Evolutionary conservation across 2,797 vertebrate species (phyloP), one percentile per base, ranked within the genome.

Genomic region (Botia almorhae): DNA sequence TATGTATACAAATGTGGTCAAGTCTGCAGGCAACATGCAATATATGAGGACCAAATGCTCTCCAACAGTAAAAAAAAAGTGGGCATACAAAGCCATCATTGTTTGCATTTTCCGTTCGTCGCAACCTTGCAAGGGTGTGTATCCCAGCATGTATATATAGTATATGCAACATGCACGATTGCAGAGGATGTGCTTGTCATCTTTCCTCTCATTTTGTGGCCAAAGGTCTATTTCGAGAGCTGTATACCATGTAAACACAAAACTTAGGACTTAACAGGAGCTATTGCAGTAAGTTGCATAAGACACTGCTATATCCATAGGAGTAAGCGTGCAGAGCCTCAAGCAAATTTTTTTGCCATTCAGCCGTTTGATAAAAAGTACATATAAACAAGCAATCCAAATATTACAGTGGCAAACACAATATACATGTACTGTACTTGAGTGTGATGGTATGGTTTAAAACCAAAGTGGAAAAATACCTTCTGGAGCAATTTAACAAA

Each of bases 161-260:
- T 74, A 14, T n/a, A 29, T 63, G 72, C 39, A 60, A 55, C 43
- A 23, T 11, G 36, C 26, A 65, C 36, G 61, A 7, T 76, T 76
- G 74, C 39, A 67, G 53, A 53, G 39, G 33, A 39, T 68, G 55
- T 36, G 69, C 46, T 43, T 56, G 43, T 29, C 16, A 29, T 11
- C 33, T 74, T 65, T 61, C 74, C 72, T 73, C 76, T 36, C 63
- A 21, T 63, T 72, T 64, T 74, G 80, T 80, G 64, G 65, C 56
- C 13, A 65, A 36, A 78, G 46, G 74, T 92, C 90, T 92, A 90
- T 92, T 92, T 90, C 46, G 21, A 56, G 43, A 46, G 43, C 10
- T 46, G 81, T 88, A 36, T 85, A 74, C 82, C 81, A 89, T 55
- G 83, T 82, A 85, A 86, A 89, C 88, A 92, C 92, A 90, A 92